Conservation (phyloP, 2,113 vertebrate species). For the Parus major region DNA sequence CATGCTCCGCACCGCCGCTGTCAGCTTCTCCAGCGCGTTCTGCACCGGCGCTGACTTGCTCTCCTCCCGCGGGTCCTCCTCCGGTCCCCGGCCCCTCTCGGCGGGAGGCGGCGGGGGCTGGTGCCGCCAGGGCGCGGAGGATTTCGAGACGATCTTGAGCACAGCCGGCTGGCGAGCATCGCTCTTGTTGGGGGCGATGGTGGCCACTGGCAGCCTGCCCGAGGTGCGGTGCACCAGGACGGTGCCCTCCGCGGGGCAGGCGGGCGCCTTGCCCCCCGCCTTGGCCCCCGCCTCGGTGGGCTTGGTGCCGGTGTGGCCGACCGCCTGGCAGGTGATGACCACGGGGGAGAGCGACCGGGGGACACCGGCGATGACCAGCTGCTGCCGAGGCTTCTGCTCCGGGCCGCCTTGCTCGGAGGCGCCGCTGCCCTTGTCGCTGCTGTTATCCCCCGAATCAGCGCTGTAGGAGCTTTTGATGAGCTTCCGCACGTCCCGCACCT, state of each 20-base stretch:
- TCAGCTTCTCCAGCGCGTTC: slow-evolving; percentile 88
- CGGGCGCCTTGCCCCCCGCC: not conserved
- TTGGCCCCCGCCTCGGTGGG: slow-evolving; percentile 40
- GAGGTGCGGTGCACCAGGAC: slow-evolving; percentile 74
- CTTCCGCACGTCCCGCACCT: slow-evolving; percentile 93
- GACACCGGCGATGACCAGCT: slow-evolving; percentile 52
- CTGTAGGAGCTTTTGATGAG: slow-evolving; percentile 90
- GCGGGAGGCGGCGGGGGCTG: slow-evolving; percentile 54
- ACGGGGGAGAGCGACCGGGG: slow-evolving; percentile 83
- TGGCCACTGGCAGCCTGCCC: slow-evolving; percentile 71
- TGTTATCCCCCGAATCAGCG: slow-evolving; percentile 82
- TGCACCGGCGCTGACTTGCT: slow-evolving; percentile 65
- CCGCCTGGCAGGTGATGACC: slow-evolving; percentile 92
- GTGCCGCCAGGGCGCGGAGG: slow-evolving; percentile 66
- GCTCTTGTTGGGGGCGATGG: slow-evolving; percentile 76
- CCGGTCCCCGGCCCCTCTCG: slow-evolving; percentile 63
- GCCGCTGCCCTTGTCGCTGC: slow-evolving; percentile 72
- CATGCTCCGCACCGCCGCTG: slow-evolving; percentile 94
- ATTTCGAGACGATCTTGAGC: slow-evolving; percentile 77
- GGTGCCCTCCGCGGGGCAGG: slow-evolving; percentile 75
- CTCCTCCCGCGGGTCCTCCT: slow-evolving; percentile 78
- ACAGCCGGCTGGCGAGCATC: slow-evolving; percentile 69
- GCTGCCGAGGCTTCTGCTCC: slow-evolving; percentile 78
- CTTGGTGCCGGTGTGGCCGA: slow-evolving; percentile 76
- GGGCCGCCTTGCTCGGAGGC: slow-evolving; percentile 70